Evolutionary conservation across 2,888 invertebrate genomes (phyloP).

Genomic region (Imbricaverruca yamaguchii): DNA sequence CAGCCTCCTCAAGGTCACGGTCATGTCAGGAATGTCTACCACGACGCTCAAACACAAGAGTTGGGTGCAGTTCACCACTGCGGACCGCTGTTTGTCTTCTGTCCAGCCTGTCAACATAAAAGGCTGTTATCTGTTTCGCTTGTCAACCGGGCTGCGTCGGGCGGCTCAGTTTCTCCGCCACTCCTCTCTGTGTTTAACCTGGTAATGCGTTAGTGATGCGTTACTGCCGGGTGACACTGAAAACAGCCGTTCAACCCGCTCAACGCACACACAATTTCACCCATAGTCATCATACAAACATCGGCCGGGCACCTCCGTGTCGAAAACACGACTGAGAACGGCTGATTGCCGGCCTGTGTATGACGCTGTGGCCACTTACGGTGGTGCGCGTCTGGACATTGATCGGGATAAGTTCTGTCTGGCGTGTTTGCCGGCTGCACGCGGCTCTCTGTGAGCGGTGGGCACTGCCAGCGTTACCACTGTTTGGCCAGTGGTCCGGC

Average conservation of each 20-base stretch:
- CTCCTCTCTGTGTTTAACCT: not conserved
- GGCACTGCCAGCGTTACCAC: no score
- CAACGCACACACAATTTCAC: constrained; percentile 9
- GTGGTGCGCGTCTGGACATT: no score
- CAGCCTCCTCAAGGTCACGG: not conserved
- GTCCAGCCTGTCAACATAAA: not conserved
- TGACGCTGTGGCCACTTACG: no score
- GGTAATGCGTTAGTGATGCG: constrained; percentile 10
- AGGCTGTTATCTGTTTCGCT: not conserved
- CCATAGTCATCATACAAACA: not conserved
- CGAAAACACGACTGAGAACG: no score
- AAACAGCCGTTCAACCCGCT: constrained; percentile 1
- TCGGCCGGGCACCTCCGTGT: not conserved
- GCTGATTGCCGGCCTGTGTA: no score
- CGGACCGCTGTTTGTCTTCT: not conserved
- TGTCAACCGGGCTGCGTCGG: not conserved
- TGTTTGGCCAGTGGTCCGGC: constrained; percentile 6
- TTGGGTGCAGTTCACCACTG: not conserved
- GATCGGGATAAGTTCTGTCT: not conserved
- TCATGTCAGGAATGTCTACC: not conserved
- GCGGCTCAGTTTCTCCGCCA: no score
- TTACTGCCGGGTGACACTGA: not conserved
- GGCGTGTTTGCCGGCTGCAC: not conserved
- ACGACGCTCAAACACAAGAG: not conserved
- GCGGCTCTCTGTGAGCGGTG: not conserved